phyloP scores from a whole-genome alignment of 1,140 invertebrate species.

The Agrilus planipennis region DNA sequence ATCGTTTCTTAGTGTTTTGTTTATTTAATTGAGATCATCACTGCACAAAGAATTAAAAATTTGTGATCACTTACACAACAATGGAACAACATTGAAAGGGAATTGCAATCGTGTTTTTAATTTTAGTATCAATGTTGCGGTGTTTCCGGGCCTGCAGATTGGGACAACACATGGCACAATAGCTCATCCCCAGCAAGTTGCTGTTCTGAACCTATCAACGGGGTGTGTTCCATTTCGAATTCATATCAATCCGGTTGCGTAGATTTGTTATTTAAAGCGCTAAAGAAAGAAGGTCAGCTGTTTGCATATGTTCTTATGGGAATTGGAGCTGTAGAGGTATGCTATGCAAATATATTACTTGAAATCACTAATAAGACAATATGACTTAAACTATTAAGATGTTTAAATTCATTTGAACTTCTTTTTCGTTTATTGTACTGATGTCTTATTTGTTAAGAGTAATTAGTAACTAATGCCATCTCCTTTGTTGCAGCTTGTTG shows the following conservation, averaged over 20 bases:
- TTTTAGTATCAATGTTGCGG: constrained; percentile 54
- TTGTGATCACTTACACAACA: too few relatives aligned
- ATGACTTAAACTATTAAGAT: background rate
- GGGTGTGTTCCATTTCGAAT: background rate
- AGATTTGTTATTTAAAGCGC: constrained; percentile 29
- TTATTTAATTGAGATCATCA: too few relatives aligned
- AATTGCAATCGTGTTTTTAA: constrained; percentile 4
- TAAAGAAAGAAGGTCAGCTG: constrained; percentile 40
- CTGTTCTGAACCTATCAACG: too few relatives aligned
- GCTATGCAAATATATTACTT: too few relatives aligned
- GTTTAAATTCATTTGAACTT: background rate
- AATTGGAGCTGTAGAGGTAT: constrained; percentile 55
- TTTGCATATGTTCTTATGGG: constrained; percentile 52
- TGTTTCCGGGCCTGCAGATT: constrained; percentile 37
- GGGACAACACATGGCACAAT: background rate
- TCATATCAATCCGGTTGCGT: constrained; percentile 13
- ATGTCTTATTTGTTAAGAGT: background rate
- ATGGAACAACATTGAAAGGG: too few relatives aligned
- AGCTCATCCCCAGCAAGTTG: constrained; percentile 2
- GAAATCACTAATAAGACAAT: background rate
- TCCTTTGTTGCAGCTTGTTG: constrained; percentile 27
- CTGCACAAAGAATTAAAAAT: too few relatives aligned
- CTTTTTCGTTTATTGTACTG: background rate
- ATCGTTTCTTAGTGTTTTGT: background rate
- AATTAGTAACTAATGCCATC: background rate